Conservation (phyloP, 2,797 vertebrate species). For the Neosilurus hyrtlii region DNA sequence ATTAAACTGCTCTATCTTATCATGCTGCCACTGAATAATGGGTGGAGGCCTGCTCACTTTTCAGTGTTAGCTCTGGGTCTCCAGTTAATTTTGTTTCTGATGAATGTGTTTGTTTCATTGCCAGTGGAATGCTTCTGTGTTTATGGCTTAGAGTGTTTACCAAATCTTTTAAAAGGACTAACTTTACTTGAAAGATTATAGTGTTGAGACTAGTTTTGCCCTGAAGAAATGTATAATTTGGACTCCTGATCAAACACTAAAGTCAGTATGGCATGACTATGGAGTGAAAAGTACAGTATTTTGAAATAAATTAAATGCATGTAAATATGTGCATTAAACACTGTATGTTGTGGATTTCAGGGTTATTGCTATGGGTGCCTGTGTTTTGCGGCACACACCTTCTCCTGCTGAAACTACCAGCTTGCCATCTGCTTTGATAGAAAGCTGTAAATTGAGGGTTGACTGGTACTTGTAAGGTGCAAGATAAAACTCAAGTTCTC, state of each 20-base stretch:
- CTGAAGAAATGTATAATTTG: background rate
- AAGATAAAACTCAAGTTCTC: background rate
- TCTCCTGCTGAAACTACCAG: background rate
- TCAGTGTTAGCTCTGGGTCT: conserved; percentile 50
- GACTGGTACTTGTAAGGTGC: background rate
- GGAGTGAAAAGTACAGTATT: background rate
- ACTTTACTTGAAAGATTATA: background rate
- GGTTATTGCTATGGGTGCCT: background rate
- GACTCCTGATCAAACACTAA: background rate
- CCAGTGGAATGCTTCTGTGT: conserved; percentile 5
- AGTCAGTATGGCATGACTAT: background rate
- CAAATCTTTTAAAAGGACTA: conserved; percentile 47
- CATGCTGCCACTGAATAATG: conserved; percentile 10
- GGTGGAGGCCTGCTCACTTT: conserved; percentile 41
- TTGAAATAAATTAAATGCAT: background rate
- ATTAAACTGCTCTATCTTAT: conserved; percentile 30
- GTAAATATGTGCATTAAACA: background rate
- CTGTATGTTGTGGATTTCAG: background rate
- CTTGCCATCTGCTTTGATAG: conserved; percentile 16
- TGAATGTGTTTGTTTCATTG: conserved; percentile 53
- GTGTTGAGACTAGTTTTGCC: background rate
- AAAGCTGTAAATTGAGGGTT: conserved; percentile 20
- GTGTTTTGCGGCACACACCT: background rate
- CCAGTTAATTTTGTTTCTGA: conserved; percentile 52
- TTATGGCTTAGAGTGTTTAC: background rate